These are phyloP conservation scores for Stegophylla sp. DNA, from an alignment of 2,888 invertebrate species.

Conservation along the genomic window DNA sequence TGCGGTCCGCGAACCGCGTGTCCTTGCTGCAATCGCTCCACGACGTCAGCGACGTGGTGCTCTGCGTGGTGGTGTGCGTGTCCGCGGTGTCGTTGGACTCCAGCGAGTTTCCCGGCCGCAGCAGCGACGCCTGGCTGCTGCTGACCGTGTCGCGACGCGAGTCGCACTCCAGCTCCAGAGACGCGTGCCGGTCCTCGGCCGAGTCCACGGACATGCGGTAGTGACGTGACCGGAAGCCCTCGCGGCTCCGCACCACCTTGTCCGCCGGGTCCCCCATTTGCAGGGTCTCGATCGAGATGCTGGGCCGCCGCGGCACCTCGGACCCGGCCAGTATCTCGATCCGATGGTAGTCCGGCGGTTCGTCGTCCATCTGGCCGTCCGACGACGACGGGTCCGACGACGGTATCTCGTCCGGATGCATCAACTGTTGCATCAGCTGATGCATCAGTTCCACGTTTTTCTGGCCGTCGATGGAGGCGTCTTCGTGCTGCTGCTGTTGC, in stretches of 20 bases:
- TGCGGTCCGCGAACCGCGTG: conserved; percentile 64
- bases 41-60: conserved; percentile 72
- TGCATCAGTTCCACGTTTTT: conserved; percentile 38
- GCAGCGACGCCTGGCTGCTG: conserved; percentile 65
- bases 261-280: conserved; percentile 70
- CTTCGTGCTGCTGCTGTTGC: too few species aligned
- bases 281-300: conserved; percentile 63
- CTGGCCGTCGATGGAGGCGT: too few species aligned
- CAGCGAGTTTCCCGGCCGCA: conserved; percentile 73
- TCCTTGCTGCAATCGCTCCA: conserved; percentile 73
- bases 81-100: conserved; percentile 75
- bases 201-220: conserved; percentile 59
- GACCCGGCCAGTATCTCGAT: conserved; percentile 62
- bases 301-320: conserved; percentile 62
- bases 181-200: conserved; percentile 44
- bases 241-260: conserved; percentile 66
- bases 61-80: conserved; percentile 70
- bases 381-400: conserved; percentile 16
- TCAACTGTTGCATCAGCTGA: neutral
- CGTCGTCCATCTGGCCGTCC: conserved; percentile 43
- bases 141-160: conserved; percentile 53
- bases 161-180: conserved; percentile 36
- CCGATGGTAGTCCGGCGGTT: conserved; percentile 56
- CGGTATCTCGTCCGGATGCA: neutral
- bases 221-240: conserved; percentile 65